Base-by-base conservation (phyloP, 2,888 invertebrate genomes). In the Pyrrhia umbra region DNA sequence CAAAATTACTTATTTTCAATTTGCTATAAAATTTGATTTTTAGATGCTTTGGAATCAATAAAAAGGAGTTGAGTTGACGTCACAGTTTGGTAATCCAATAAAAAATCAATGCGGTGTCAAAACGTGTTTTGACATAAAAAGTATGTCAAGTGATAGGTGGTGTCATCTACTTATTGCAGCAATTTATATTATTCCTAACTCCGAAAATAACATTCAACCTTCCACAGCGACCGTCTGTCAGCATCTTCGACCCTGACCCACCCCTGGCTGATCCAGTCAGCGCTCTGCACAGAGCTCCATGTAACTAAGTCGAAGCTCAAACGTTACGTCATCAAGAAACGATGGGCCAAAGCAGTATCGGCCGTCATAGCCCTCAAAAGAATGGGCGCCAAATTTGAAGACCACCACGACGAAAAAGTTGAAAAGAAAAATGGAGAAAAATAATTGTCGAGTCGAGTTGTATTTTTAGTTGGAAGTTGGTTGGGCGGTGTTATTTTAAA, bases 311-410 rank as follows among this genome's bases (percentile, higher is more conserved):
- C 96, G 25, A 97, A 98, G 87, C 94, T 98, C 77, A 98, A 97
- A 90, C 95, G 98, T 70, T 98, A 98, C 89, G 98, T 98, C 68
- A 98, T 98, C 91, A 97, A 98, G 92, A 97, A 98, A 87, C 96
- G 98, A 46, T 98, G 98, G 98, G 96, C 97, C 79, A 98, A 98
- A 91, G 98, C 97, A 0, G 97, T 98, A 30, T 97, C 98, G 76
- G 98, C 97, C 3, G 98, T 98, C 81, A 96, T 98, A 72, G 98
- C 98, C 1, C 94, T 98, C 50, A 96, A 96, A 84, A 92, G 98
- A 81, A 98, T 98, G 98, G 98, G 98, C 6, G 97, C 97, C 30
- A 97, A 96, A 87, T 96, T 97, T 70, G 96, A 97, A 78, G 91
- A 91, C 25, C 85, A 88, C 0, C 85, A 84, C 2, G 88, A 89